Evolutionary conservation across 2,113 vertebrate genomes (phyloP), one percentile per base, ranked within the genome.

Genomic region (Carlito syrichta): DNA sequence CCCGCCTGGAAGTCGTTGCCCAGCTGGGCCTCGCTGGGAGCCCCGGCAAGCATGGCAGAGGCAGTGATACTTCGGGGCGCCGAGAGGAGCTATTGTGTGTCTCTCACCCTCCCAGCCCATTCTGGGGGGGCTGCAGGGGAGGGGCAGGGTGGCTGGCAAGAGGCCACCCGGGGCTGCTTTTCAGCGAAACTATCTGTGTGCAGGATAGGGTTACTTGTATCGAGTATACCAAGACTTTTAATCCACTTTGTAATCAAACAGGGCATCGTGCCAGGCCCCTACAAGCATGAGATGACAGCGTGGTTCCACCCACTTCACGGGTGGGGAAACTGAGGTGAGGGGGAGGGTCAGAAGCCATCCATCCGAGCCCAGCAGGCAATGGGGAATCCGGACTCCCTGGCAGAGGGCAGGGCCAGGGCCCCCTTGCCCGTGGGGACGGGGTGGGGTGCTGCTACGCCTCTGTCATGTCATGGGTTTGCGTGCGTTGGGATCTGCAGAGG

Each of bases 171-270:
- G 87, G 94, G 84, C 81, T 76, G 83, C 83, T 86, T 86, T 90
- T 86, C 95, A 94, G 20, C 0, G 32, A 82, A 86, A 84, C 86
- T 89, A 48, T 96, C 94, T 86, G 19, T 87, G 92, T 62, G 25
- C 73, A 32, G 68, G 95, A 76, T 98, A 96, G 86, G 86, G 86
- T 98, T 96, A 93, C 97, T 56, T 56, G 56, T 94, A 96, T 97
- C 94, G 92, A 86, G 81, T 93, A 54, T 81, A 90, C 25, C 11
- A 40, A 68, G 78, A 89, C 77, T 91, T 97, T 94, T 95, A 94
- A 96, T 97, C 94, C 82, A 88, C 91, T 96, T 94, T 95, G 93
- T 94, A 98, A 97, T 97, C 94, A 97, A 96, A 86, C 92, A 40
- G 94, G 95, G 56, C 95, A 96, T 92, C 91, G 7, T 38, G 73